phyloP scores from a whole-genome alignment of 2,797 vertebrate genomes.

The Chloroceryle inda region DNA sequence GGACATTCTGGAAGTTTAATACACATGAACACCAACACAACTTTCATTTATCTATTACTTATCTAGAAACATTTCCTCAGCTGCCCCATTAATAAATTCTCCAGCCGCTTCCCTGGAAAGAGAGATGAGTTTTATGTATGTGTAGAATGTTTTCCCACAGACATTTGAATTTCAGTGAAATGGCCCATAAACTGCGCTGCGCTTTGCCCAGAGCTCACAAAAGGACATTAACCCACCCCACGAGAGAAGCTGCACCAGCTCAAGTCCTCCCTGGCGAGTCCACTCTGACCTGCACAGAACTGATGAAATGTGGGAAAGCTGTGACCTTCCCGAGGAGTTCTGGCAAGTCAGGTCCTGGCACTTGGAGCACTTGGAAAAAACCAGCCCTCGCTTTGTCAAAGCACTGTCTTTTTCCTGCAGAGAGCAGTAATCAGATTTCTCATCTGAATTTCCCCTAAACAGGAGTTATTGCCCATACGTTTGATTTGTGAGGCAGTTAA shows the following conservation, averaged over 20 bases:
- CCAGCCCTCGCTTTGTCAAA: neutral
- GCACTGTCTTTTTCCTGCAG: neutral
- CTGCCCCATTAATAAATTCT: neutral
- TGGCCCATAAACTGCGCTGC: neutral
- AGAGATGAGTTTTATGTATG: neutral
- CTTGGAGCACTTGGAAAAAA: neutral
- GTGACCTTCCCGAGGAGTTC: neutral
- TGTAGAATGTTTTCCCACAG: neutral
- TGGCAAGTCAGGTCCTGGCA: neutral
- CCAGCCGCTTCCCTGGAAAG: neutral
- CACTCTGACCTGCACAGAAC: neutral
- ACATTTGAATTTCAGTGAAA: neutral
- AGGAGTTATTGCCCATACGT: conserved; percentile 17
- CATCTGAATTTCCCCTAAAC: conserved; percentile 16
- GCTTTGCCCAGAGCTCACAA: rapidly evolving
- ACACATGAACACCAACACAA: neutral
- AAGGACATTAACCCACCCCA: neutral
- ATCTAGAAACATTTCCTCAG: neutral
- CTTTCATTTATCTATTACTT: neutral
- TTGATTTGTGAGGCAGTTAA: conserved; percentile 62
- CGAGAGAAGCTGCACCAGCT: neutral
- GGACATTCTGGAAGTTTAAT: neutral
- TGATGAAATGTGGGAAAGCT: neutral
- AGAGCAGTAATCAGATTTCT: conserved; percentile 31
- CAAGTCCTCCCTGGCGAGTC: rapidly evolving